Evolutionary conservation across 2,113 vertebrate species (phyloP).

Genomic region (Sebastes fasciatus): DNA sequence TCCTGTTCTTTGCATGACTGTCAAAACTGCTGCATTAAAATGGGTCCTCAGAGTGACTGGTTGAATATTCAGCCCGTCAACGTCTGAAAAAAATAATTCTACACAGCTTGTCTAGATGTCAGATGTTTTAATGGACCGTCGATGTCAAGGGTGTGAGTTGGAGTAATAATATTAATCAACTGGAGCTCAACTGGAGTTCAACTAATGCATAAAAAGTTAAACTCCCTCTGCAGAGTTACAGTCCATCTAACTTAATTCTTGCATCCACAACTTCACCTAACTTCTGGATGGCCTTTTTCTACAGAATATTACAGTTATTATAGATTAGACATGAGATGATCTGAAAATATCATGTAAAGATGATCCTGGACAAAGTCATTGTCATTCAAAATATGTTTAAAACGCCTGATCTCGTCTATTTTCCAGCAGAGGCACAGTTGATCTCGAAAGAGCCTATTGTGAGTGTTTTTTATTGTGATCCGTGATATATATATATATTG

Average conservation of each 20-base stretch:
- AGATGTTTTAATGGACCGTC: neutral
- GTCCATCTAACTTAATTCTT: neutral
- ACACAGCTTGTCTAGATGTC: neutral
- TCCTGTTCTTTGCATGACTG: neutral
- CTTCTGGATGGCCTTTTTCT: neutral
- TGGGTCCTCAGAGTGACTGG: neutral
- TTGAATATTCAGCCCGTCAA: neutral
- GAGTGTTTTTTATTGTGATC: too few relatives aligned
- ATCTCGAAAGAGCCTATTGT: too few relatives aligned
- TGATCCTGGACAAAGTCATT: too few relatives aligned
- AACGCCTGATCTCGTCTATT: too few relatives aligned
- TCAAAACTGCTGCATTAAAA: constrained; percentile 3
- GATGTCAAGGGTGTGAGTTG: neutral
- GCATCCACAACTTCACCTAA: neutral
- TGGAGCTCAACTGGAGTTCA: neutral
- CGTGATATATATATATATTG: too few relatives aligned
- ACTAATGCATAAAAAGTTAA: neutral
- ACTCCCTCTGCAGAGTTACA: neutral
- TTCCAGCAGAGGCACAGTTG: too few relatives aligned
- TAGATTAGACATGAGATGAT: too few relatives aligned
- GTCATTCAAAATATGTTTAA: too few relatives aligned
- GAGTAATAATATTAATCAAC: neutral
- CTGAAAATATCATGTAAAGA: too few relatives aligned
- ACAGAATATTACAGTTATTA: too few relatives aligned
- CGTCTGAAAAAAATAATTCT: neutral